Evolutionary conservation across 2,113 vertebrate genomes (phyloP).

Genomic region (Micromys minutus): DNA sequence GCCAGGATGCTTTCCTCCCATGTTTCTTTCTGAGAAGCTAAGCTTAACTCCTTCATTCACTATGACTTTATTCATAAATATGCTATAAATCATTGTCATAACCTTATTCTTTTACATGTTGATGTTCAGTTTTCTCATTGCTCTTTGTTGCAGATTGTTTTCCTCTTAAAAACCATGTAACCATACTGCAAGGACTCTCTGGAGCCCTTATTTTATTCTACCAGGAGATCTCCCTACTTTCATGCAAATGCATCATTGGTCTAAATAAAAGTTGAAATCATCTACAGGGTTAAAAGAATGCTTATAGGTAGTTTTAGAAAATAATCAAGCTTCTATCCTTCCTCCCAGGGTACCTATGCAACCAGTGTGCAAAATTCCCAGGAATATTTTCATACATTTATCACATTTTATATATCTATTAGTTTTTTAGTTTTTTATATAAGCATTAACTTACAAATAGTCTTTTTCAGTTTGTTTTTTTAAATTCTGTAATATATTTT

Average conservation of each 20-base stretch:
- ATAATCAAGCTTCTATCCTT: neutral
- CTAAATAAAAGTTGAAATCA: neutral
- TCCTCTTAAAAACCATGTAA: slow-evolving; percentile 7
- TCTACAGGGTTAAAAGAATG: neutral
- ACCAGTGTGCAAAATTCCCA: neutral
- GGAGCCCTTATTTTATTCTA: neutral
- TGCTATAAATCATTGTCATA: neutral
- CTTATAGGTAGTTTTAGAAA: neutral
- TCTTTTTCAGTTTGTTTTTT: neutral
- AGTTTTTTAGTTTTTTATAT: neutral
- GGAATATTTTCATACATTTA: neutral
- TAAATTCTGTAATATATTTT: slow-evolving; percentile 10
- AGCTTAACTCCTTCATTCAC: neutral
- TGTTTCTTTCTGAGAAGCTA: neutral
- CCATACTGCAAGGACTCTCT: neutral
- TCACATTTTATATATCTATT: neutral
- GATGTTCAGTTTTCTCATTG: neutral
- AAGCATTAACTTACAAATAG: neutral
- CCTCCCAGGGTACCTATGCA: neutral
- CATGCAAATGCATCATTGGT: neutral
- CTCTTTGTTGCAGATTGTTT: neutral
- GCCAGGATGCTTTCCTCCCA: neutral
- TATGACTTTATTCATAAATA: neutral
- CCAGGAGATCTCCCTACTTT: neutral
- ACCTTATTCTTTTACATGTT: neutral